These are phyloP conservation scores for Cynoglossus semilaevis DNA, from an alignment of 2,113 vertebrate species.

Conservation along the genomic window DNA sequence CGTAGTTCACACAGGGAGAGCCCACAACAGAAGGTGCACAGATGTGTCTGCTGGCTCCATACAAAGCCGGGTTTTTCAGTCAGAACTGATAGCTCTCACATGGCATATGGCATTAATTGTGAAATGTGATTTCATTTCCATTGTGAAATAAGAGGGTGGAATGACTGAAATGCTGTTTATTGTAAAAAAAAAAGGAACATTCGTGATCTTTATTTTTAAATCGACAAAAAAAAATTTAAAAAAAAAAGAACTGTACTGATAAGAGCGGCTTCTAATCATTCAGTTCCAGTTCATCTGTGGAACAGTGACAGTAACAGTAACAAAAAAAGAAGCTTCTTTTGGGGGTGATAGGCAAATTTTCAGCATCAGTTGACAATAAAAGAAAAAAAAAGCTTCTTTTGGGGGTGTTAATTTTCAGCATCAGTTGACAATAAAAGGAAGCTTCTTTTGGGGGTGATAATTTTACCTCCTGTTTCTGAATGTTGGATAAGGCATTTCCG, in stretches of 20 bases:
- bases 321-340: too few species aligned
- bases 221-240: neutral
- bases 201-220: slow-evolving; percentile 32
- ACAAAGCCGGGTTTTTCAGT: slow-evolving; percentile 67
- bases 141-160: slow-evolving; percentile 52
- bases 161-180: slow-evolving; percentile 34
- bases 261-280: slow-evolving; percentile 58
- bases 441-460: too few species aligned
- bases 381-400: too few species aligned
- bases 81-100: slow-evolving; percentile 66
- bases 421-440: too few species aligned
- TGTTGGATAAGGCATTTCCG: too few species aligned
- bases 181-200: slow-evolving; percentile 43
- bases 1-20: slow-evolving; percentile 35
- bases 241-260: slow-evolving; percentile 36
- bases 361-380: too few species aligned
- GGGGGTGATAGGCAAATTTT: too few species aligned
- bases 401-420: too few species aligned
- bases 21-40: slow-evolving; percentile 76
- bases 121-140: slow-evolving; percentile 74
- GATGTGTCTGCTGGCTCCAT: slow-evolving; percentile 72
- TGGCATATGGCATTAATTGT: slow-evolving; percentile 72
- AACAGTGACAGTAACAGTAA: slow-evolving; percentile 63
- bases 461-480: too few species aligned
- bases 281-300: slow-evolving; percentile 57